Percentiles rank a stretch among this genome's conserved stretches.
These are phyloP conservation scores for Sanderia malayensis DNA, from an alignment of 30 jellyfish, hydroid and myxozoan species.

Conservation along the genomic window DNA sequence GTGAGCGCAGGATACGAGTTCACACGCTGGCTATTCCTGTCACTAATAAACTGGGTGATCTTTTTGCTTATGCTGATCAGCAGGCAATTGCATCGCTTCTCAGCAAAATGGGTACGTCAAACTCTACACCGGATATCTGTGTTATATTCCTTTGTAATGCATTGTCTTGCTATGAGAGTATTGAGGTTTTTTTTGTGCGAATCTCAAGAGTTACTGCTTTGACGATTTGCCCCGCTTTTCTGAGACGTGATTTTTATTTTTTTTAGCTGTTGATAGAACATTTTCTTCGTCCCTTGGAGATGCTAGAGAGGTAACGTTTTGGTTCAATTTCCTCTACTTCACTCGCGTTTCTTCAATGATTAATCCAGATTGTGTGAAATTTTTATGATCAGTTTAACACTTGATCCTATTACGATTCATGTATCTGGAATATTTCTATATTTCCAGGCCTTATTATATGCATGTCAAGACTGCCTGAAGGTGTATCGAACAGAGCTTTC, in stretches of 20 bases:
- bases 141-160: too few relatives aligned
- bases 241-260: background rate
- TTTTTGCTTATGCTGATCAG: slow-evolving; percentile 87
- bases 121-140: too few relatives aligned
- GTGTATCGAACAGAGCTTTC: slow-evolving; percentile 70
- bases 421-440: too few relatives aligned
- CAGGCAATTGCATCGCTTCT: slow-evolving; percentile 76
- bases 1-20: slow-evolving; percentile 95
- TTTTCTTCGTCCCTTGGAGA: slow-evolving; percentile 92
- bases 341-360: too few relatives aligned
- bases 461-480: slow-evolving; percentile 79
- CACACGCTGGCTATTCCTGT: slow-evolving; percentile 95
- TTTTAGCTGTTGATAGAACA: slow-evolving; percentile 92
- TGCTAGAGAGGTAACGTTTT: slow-evolving; percentile 98
- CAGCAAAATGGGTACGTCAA: slow-evolving; percentile 92
- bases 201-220: too few relatives aligned
- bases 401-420: too few relatives aligned
- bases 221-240: too few relatives aligned
- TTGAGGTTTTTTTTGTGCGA: too few relatives aligned
- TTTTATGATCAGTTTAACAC: too few relatives aligned
- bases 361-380: background rate
- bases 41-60: slow-evolving; percentile 85
- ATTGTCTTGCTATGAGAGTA: too few relatives aligned
- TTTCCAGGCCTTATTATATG: slow-evolving; percentile 83
- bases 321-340: too few relatives aligned